Percentiles rank a stretch among this genome's conserved stretches.
Evolutionary conservation across 2,113 vertebrate genomes (phyloP).

Genomic region (Calypte anna): DNA sequence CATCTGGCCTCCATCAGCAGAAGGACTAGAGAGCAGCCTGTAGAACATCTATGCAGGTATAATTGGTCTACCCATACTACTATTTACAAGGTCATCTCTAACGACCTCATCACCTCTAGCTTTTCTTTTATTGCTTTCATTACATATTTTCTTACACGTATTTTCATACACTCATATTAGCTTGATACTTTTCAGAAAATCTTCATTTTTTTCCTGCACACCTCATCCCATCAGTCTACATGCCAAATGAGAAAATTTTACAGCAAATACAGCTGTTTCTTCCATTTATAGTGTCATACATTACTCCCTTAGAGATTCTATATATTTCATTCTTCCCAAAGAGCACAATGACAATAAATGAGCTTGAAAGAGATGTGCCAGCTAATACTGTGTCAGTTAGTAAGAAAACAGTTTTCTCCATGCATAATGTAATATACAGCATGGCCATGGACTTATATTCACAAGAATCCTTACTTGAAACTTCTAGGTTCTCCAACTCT

Average conservation of each 20-base stretch:
- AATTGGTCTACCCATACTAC: not conserved
- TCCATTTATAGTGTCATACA: not conserved
- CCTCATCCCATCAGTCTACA: fast-evolving
- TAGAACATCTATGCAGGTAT: not conserved
- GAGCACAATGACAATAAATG: not conserved
- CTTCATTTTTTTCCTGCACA: not conserved
- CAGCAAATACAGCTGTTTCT: not conserved
- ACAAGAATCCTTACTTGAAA: not conserved
- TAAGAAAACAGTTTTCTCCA: not conserved
- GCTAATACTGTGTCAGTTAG: not conserved
- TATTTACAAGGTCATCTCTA: not conserved
- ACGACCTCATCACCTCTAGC: not conserved
- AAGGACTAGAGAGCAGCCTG: not conserved
- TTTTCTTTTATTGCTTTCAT: not conserved
- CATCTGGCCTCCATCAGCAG: not conserved
- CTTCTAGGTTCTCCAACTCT: not conserved
- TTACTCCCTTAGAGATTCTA: not conserved
- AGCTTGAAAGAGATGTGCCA: not conserved
- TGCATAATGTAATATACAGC: not conserved
- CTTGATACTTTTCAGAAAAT: not conserved
- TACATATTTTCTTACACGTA: not conserved
- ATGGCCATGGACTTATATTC: not conserved
- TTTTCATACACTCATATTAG: not conserved
- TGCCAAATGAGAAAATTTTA: not conserved
- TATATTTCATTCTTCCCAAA: not conserved